A percentile compares a stretch with the other conserved stretches of the same genome.
Evolutionary conservation across 2,113 vertebrate genomes (phyloP).

Genomic region (Boleophthalmus pectinirostris): DNA sequence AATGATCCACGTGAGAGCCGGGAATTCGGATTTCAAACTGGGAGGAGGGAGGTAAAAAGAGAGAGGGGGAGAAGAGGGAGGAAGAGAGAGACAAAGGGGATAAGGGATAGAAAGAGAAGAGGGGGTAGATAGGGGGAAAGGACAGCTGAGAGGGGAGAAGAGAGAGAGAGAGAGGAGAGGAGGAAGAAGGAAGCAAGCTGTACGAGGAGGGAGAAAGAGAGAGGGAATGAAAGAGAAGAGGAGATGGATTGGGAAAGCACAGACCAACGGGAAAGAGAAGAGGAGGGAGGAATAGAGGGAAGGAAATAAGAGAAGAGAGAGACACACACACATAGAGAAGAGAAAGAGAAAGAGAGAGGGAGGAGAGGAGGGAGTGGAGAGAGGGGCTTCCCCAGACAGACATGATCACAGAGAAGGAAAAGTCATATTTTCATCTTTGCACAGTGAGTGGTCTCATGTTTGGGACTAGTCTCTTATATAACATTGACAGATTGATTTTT

Average conservation of each 20-base stretch:
- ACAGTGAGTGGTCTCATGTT: not conserved
- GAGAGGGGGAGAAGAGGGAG: not conserved
- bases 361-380: not conserved
- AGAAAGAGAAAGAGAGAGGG: slow-evolving; percentile 25
- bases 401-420: slow-evolving; percentile 40
- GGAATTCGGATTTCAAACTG: slow-evolving; percentile 64
- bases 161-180: slow-evolving; percentile 24
- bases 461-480: not conserved
- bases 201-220: no score
- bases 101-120: not conserved
- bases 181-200: not conserved
- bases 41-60: slow-evolving; percentile 19
- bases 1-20: slow-evolving; percentile 71
- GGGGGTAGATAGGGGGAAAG: no score
- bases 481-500: not conserved
- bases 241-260: no score
- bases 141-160: no score
- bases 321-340: slow-evolving; percentile 5
- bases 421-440: not conserved
- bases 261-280: slow-evolving; percentile 9
- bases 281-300: slow-evolving; percentile 11
- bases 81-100: slow-evolving; percentile 17
- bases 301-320: no score
- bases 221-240: no score
- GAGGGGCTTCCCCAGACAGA: slow-evolving; percentile 56